Evolutionary conservation across 2,888 invertebrate genomes (phyloP).

Genomic region (Baronia brevicornis): DNA sequence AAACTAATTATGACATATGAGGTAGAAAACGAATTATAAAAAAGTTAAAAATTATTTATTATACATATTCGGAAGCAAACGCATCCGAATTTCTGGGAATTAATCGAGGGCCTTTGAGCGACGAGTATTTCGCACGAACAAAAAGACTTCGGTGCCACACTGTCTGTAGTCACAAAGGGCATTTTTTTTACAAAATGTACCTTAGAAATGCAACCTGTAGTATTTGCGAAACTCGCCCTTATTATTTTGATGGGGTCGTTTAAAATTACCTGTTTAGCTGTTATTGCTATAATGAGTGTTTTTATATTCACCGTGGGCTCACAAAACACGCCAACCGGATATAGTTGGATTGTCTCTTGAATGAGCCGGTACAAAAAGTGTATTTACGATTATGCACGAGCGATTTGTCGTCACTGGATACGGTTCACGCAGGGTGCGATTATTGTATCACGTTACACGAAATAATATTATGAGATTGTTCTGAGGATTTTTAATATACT

Average conservation of each 20-base stretch:
- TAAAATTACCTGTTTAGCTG: slow-evolving; percentile 27
- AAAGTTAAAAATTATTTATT: too few relatives aligned
- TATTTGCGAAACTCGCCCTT: slow-evolving; percentile 35
- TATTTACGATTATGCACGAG: slow-evolving; percentile 71
- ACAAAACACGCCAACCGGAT: slow-evolving; percentile 65
- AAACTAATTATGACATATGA: too few relatives aligned
- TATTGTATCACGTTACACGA: slow-evolving; percentile 60
- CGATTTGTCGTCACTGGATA: slow-evolving; percentile 71
- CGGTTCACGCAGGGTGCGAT: slow-evolving; percentile 46
- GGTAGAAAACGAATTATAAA: too few relatives aligned
- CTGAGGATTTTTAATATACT: too few relatives aligned
- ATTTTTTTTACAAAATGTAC: slow-evolving; percentile 55
- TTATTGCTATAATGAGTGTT: slow-evolving; percentile 47
- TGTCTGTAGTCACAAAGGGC: slow-evolving; percentile 67
- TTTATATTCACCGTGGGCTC: slow-evolving; percentile 45
- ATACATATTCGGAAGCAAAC: slow-evolving; percentile 8
- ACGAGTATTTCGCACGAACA: slow-evolving; percentile 52
- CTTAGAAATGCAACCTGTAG: slow-evolving; percentile 56
- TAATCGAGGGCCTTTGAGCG: slow-evolving; percentile 41
- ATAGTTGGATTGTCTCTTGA: slow-evolving; percentile 51
- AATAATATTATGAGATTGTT: too few relatives aligned
- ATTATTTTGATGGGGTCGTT: slow-evolving; percentile 26
- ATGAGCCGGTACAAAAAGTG: slow-evolving; percentile 52
- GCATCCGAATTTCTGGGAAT: slow-evolving; percentile 54
- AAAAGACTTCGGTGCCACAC: slow-evolving; percentile 66